Percentiles rank a stretch among this genome's conserved stretches.
phyloP scores from a whole-genome alignment of 2,797 vertebrate genomes.

The Lutjanus campechanus region DNA sequence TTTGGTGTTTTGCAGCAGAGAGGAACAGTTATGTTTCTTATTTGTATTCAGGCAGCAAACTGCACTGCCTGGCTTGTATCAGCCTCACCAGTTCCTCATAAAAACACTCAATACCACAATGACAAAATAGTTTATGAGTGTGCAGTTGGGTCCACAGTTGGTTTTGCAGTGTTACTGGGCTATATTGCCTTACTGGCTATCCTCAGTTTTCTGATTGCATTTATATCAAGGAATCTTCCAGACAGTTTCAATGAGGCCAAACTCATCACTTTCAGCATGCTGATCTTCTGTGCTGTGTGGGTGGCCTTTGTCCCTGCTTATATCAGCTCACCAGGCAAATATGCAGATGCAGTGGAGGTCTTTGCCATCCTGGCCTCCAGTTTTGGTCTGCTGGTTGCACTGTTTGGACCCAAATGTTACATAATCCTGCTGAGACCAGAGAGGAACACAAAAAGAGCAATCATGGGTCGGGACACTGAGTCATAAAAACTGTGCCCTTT shows the following conservation, averaged over 20 bases:
- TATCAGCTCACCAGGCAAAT: constrained; percentile 78
- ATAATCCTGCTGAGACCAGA: constrained; percentile 67
- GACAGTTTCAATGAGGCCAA: background rate
- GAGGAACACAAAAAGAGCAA: constrained; percentile 52
- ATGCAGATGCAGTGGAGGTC: constrained; percentile 80
- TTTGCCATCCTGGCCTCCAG: constrained; percentile 83
- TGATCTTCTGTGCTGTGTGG: constrained; percentile 3
- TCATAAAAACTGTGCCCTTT: background rate
- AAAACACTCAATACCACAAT: constrained; percentile 2
- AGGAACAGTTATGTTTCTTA: constrained; percentile 51
- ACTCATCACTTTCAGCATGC: background rate
- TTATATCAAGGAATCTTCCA: background rate
- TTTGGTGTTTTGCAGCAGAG: constrained; percentile 71
- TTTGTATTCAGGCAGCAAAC: background rate
- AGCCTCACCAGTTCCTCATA: too few species aligned
- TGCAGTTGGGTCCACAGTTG: background rate
- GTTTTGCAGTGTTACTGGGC: background rate
- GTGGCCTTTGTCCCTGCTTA: background rate
- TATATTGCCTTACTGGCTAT: background rate
- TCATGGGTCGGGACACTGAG: constrained; percentile 55
- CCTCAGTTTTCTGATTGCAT: background rate
- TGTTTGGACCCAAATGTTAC: constrained; percentile 81
- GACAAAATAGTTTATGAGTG: background rate
- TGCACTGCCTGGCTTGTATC: background rate
- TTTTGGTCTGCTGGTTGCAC: constrained; percentile 71